Evolutionary conservation across 2,797 vertebrate species (phyloP).

Genomic region (Epinephelus coioides): DNA sequence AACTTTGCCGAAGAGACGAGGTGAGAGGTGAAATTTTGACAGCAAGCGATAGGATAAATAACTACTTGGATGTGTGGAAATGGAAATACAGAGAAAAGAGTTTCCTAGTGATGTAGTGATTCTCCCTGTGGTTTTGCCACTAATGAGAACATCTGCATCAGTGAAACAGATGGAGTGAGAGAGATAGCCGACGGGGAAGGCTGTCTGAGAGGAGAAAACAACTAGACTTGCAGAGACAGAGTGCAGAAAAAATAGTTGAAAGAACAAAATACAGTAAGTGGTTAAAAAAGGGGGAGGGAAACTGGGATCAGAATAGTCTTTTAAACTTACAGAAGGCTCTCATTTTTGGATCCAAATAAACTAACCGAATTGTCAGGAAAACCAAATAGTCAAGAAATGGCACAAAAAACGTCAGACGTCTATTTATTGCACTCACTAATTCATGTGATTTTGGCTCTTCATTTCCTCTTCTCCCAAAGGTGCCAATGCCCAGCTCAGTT

Average conservation of each 20-base stretch:
- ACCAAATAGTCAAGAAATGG: constrained; percentile 11
- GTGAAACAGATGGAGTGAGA: constrained; percentile 62
- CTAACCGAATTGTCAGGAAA: neutral
- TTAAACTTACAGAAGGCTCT: neutral
- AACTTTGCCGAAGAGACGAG: constrained; percentile 11
- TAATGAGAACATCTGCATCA: constrained; percentile 81
- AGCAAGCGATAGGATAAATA: constrained; percentile 40
- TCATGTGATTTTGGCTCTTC: constrained; percentile 42
- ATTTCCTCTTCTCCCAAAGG: constrained; percentile 72
- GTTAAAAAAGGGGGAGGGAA: constrained; percentile 16
- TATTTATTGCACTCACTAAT: constrained; percentile 35
- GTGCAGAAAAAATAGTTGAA: constrained; percentile 10
- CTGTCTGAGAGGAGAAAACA: constrained; percentile 53
- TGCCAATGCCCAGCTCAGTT: constrained; percentile 89
- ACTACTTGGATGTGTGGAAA: constrained; percentile 49
- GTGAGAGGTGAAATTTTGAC: constrained; percentile 39
- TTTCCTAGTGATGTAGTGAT: constrained; percentile 54
- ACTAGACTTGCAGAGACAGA: constrained; percentile 20
- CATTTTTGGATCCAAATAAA: neutral
- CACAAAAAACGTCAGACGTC: neutral
- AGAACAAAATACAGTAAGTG: constrained; percentile 48
- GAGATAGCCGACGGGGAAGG: constrained; percentile 49
- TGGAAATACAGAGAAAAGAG: constrained; percentile 38
- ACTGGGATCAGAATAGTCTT: neutral
- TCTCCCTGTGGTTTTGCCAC: constrained; percentile 67